These are phyloP conservation scores for Biston stratarius DNA, from an alignment of 2,888 invertebrate genomes.

Conservation along the genomic window DNA sequence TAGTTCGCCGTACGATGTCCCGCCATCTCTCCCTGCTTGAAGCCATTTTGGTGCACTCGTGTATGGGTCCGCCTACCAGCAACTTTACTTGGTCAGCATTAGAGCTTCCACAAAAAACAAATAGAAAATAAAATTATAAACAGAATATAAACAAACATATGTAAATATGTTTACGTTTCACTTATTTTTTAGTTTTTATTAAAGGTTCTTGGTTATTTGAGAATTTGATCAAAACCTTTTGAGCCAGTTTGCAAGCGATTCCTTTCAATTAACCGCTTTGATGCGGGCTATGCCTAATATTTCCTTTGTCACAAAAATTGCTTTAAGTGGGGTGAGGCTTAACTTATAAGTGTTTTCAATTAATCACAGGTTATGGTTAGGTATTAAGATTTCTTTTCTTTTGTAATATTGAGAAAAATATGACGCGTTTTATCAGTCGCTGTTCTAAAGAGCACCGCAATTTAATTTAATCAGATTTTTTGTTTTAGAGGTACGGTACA, in stretches of 20 bases:
- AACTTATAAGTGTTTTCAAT: slow-evolving; percentile 20
- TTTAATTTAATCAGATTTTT: too few species aligned
- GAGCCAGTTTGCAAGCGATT: slow-evolving; percentile 7
- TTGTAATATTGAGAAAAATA: not conserved
- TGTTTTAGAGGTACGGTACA: too few species aligned
- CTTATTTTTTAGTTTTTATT: not conserved
- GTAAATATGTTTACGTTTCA: not conserved
- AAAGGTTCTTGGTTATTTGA: not conserved
- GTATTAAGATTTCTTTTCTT: not conserved
- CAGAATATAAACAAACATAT: not conserved
- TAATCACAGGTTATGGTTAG: slow-evolving; percentile 13
- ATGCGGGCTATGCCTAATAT: slow-evolving; percentile 32
- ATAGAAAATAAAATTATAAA: not conserved
- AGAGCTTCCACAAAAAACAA: too few species aligned
- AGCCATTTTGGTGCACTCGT: too few species aligned
- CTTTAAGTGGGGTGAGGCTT: slow-evolving; percentile 36
- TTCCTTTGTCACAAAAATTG: slow-evolving; percentile 37
- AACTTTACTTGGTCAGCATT: too few species aligned
- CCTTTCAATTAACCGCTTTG: slow-evolving; percentile 27
- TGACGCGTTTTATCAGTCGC: not conserved
- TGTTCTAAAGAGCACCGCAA: not conserved
- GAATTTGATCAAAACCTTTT: not conserved
- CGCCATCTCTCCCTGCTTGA: too few species aligned
- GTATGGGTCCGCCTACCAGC: too few species aligned
- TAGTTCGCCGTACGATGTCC: too few species aligned